Evolutionary conservation across 2,797 vertebrate species (phyloP).

Genomic region (Acrocephalus scirpaceus): DNA sequence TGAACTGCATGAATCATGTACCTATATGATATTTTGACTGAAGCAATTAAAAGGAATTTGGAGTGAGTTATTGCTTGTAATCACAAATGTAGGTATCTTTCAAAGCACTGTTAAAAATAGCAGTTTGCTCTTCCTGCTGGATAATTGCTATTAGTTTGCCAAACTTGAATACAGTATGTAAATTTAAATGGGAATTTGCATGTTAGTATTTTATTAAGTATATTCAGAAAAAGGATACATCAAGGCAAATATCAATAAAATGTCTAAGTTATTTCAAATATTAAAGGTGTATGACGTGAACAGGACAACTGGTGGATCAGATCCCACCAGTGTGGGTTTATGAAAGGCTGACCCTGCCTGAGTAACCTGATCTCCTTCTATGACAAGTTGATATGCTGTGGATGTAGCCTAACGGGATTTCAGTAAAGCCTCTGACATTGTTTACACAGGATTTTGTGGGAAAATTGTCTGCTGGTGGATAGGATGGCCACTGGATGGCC

Average conservation of each 20-base stretch:
- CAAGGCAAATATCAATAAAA: not conserved
- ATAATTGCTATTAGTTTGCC: not conserved
- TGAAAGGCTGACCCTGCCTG: not conserved
- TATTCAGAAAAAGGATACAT: not conserved
- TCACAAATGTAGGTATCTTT: not conserved
- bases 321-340: not conserved
- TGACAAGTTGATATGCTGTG: not conserved
- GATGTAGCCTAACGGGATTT: not conserved
- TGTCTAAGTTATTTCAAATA: not conserved
- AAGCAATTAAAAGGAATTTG: not conserved
- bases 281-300: fast-evolving
- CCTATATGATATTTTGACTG: not conserved
- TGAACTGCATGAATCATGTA: not conserved
- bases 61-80: not conserved
- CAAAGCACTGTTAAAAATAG: not conserved
- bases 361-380: not conserved
- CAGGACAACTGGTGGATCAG: not conserved
- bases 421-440: not conserved
- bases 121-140: not conserved
- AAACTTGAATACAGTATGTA: not conserved
- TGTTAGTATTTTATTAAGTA: not conserved
- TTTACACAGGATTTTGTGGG: not conserved
- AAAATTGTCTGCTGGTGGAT: not conserved
- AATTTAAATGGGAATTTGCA: not conserved
- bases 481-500: fast-evolving